Evolutionary conservation across 2,888 invertebrate genomes (phyloP).

Genomic region (Nemotelus nigrinus): DNA sequence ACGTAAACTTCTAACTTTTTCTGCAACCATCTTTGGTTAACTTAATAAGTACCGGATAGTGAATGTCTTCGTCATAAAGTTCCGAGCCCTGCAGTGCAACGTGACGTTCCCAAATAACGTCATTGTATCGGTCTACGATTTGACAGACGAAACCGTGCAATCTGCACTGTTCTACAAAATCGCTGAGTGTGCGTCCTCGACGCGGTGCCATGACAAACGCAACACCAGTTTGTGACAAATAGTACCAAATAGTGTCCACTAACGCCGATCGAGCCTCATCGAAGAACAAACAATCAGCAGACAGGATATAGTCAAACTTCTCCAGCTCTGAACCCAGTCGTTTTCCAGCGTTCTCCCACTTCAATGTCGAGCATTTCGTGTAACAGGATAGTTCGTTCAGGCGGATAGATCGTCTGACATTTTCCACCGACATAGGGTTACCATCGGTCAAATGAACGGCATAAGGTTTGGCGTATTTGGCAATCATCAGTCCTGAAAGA

Average conservation of each 20-base stretch:
- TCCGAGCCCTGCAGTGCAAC: constrained; percentile 69
- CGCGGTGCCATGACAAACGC: constrained; percentile 81
- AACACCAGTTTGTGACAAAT: constrained; percentile 70
- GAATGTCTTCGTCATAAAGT: constrained; percentile 75
- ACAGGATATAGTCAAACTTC: constrained; percentile 76
- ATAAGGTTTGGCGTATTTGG: constrained; percentile 73
- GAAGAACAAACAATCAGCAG: constrained; percentile 84
- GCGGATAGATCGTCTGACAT: constrained; percentile 73
- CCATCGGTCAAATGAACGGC: constrained; percentile 81
- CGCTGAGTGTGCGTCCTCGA: constrained; percentile 76
- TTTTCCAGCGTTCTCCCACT: constrained; percentile 66
- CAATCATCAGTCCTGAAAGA: constrained; percentile 77
- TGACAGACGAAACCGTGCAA: constrained; percentile 70
- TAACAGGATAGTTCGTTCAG: constrained; percentile 71
- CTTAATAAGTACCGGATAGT: constrained; percentile 76
- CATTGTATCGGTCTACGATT: constrained; percentile 71
- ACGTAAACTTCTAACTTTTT: no score
- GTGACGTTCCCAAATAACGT: constrained; percentile 75
- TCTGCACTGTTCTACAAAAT: constrained; percentile 73
- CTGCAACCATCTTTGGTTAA: constrained; percentile 59
- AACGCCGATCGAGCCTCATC: constrained; percentile 76
- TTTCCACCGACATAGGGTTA: constrained; percentile 78
- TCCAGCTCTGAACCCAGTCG: constrained; percentile 61
- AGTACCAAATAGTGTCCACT: constrained; percentile 74
- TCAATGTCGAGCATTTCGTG: constrained; percentile 67